Conservation (phyloP, 2,888 invertebrate genomes). For the Drosophila demipolita region DNA sequence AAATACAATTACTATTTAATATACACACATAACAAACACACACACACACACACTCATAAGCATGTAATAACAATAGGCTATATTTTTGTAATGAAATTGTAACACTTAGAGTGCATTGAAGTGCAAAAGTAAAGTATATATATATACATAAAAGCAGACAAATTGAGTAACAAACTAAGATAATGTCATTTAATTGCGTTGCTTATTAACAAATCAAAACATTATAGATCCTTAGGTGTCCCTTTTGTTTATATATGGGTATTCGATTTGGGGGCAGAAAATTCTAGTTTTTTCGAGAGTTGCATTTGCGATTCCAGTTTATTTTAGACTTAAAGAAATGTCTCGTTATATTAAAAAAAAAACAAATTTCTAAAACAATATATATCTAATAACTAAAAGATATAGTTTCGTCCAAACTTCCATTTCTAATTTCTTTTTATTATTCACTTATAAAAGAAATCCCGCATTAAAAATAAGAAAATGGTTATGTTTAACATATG, state of each 20-base stretch:
- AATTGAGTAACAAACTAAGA: slow-evolving; percentile 10
- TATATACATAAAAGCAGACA: slow-evolving; percentile 25
- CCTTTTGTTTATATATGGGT: neutral
- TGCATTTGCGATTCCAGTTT: neutral
- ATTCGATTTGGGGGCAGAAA: neutral
- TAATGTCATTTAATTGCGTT: slow-evolving; percentile 7
- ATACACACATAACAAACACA: slow-evolving; percentile 12
- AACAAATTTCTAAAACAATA: neutral
- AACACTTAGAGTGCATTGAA: slow-evolving; percentile 69
- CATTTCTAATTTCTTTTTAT: neutral
- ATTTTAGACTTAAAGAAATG: neutral
- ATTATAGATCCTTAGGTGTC: neutral
- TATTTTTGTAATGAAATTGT: slow-evolving; percentile 76
- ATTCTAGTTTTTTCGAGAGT: neutral
- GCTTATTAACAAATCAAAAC: neutral
- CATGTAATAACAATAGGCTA: slow-evolving; percentile 69
- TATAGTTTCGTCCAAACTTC: neutral
- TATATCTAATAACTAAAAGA: neutral
- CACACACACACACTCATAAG: slow-evolving; percentile 25
- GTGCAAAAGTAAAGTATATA: slow-evolving; percentile 67
- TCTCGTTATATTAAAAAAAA: neutral
- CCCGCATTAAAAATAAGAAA: neutral
- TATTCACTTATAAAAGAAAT: neutral
- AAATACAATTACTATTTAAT: slow-evolving; percentile 61
- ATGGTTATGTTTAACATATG: slow-evolving; percentile 9